Evolutionary conservation across 1,140 invertebrate species (phyloP).

Genomic region (Eulimnadia texana): DNA sequence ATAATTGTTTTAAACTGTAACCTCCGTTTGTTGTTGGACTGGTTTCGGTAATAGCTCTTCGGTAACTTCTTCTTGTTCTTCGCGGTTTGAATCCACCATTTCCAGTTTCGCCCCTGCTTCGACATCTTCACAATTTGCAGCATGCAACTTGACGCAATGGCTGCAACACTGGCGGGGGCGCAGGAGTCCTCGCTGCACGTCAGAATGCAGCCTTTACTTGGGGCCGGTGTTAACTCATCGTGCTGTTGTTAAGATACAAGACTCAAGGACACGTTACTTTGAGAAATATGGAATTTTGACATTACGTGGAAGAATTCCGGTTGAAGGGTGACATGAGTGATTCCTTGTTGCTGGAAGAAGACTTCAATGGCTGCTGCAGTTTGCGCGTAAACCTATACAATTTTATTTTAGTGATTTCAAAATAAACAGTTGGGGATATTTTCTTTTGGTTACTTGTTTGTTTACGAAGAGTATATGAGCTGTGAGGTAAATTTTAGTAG

Average conservation of each 20-base stretch:
- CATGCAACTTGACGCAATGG: background rate
- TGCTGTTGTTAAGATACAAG: background rate
- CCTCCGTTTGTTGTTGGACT: too few species aligned
- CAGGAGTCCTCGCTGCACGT: background rate
- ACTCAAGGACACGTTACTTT: background rate
- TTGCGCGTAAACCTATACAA: constrained; percentile 3
- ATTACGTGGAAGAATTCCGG: constrained; percentile 48
- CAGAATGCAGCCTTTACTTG: constrained; percentile 9
- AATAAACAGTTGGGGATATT: constrained; percentile 7
- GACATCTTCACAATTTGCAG: too few species aligned
- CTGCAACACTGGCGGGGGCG: background rate
- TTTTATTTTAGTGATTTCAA: too few species aligned
- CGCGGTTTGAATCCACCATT: too few species aligned
- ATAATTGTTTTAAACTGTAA: too few species aligned
- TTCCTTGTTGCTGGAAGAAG: constrained; percentile 56
- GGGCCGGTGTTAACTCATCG: constrained; percentile 1
- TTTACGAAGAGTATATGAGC: constrained; percentile 56
- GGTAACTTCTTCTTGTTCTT: too few species aligned
- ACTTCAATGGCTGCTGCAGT: constrained; percentile 43
- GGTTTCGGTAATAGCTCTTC: too few species aligned
- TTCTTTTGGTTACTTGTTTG: constrained; percentile 33
- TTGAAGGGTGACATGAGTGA: constrained; percentile 59
- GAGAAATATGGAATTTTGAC: background rate
- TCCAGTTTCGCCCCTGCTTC: too few species aligned
- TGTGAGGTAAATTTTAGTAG: constrained; percentile 50